Evolutionary conservation across 2,888 invertebrate genomes (phyloP), one percentile per base, ranked within the genome.

Genomic region (Odontocolon sp.): DNA sequence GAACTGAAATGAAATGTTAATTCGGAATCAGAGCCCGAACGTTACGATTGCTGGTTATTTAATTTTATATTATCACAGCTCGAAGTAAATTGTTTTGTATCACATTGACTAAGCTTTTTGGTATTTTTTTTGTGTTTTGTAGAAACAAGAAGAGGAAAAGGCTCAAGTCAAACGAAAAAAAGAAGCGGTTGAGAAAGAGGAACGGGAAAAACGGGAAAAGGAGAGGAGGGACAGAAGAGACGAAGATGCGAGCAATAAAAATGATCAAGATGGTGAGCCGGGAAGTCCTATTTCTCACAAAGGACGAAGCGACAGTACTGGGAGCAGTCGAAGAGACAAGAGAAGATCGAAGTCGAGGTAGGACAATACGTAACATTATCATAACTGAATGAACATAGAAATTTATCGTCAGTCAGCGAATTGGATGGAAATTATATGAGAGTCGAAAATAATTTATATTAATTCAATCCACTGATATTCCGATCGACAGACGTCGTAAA

Each of bases 101-200:
- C 63, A 57, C 74, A 31, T 72, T 71, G 45, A 70, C 72, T 77
- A 40, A 77, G 54, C 16, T 61, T 61, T n/a, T 66, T 38, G 8
- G 38, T 26, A 45, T 79, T 79, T 84, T n/a, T 81, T 82, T 88
- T 90, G 86, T 91, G 91, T 91, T 78, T 92, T 92, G 87, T 92
- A 94, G 94, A 95, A 95, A 92, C 94, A 94, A 91, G 95, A 95
- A 89, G 94, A 94, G 89, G 94, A 94, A 87, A 94, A 94, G 86
- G 94, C 90, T 57, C 89, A 94, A 88, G 93, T 93, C 45, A 92
- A 93, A 80, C 91, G 94, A 90, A 95, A 95, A 92, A 92, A 92
- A 82, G 93, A 93, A 83, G 92, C 92, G 52, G 89, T 88, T 2
- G 94, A 95, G 88, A 94, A 94, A 88, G 94, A 94, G 77, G 94